Conservation (phyloP, 2,797 vertebrate genomes). For the Danio tinwini region DNA sequence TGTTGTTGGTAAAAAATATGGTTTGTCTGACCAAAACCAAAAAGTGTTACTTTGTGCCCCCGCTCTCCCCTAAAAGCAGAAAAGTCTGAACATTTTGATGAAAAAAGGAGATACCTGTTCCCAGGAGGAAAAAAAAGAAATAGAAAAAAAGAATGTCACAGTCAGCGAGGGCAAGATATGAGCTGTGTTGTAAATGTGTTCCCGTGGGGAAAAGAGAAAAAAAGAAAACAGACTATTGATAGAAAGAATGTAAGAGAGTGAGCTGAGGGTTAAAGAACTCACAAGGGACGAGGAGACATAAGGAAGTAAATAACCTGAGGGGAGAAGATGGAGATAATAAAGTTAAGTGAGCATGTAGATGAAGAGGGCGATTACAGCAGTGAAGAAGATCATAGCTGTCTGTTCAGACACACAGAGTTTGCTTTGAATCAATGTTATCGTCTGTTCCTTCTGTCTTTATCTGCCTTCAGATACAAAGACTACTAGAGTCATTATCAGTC, state of each 20-base stretch:
- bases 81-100: slow-evolving; percentile 54
- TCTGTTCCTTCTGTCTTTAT: slow-evolving; percentile 43
- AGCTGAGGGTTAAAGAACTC: slow-evolving; percentile 44
- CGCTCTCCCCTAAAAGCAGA: too few species aligned
- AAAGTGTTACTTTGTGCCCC: too few species aligned
- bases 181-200: slow-evolving; percentile 62
- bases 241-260: slow-evolving; percentile 55
- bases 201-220: slow-evolving; percentile 64
- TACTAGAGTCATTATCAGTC: slow-evolving; percentile 14
- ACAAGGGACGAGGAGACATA: slow-evolving; percentile 36
- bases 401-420: slow-evolving; percentile 58
- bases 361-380: slow-evolving; percentile 53
- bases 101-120: slow-evolving; percentile 68
- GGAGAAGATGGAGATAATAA: slow-evolving; percentile 57
- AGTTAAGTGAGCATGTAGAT: slow-evolving; percentile 60
- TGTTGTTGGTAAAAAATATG: too few species aligned
- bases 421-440: slow-evolving; percentile 60
- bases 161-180: slow-evolving; percentile 43
- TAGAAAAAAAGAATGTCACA: slow-evolving; percentile 51
- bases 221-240: slow-evolving; percentile 68
- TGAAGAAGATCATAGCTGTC: slow-evolving; percentile 45
- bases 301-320: slow-evolving; percentile 46
- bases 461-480: slow-evolving; percentile 40
- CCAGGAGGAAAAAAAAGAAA: slow-evolving; percentile 50
- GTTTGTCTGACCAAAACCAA: too few species aligned